These are phyloP conservation scores for Carcharodon carcharias DNA, from an alignment of 2,797 vertebrate genomes.

Conservation along the genomic window DNA sequence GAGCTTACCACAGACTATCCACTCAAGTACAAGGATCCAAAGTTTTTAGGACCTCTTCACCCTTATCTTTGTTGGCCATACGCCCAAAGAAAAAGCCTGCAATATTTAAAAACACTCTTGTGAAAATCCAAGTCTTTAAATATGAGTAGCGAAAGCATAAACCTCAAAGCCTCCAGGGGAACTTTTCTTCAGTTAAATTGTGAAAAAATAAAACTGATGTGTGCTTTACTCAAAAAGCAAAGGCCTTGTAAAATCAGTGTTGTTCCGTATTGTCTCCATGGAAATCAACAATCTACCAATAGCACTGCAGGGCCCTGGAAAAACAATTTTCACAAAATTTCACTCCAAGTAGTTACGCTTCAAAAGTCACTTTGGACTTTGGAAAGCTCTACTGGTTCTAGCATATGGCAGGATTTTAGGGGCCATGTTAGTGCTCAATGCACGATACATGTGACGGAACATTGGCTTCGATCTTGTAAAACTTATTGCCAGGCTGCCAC, in stretches of 20 bases:
- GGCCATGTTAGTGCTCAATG: not conserved
- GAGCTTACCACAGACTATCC: too few relatives aligned
- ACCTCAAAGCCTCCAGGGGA: not conserved
- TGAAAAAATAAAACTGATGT: not conserved
- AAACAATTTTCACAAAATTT: constrained; percentile 4
- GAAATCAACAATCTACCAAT: not conserved
- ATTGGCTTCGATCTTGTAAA: not conserved
- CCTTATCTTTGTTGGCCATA: not conserved
- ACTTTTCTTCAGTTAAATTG: too few relatives aligned
- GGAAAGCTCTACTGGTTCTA: not conserved
- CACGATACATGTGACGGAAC: not conserved
- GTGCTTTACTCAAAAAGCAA: constrained; percentile 43
- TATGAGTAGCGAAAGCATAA: not conserved
- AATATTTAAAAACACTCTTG: not conserved
- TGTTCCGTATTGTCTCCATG: not conserved
- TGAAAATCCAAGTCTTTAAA: not conserved
- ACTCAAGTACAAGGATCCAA: not conserved
- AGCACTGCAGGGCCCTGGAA: not conserved
- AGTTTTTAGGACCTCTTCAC: not conserved
- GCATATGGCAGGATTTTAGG: not conserved
- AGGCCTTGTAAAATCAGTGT: constrained; percentile 40
- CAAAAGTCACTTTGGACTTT: not conserved
- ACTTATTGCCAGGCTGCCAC: not conserved
- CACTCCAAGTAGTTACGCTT: not conserved
- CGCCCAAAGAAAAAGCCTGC: not conserved